A percentile compares a stretch with the other conserved stretches of the same genome.
Evolutionary conservation across 1,140 invertebrate genomes (phyloP).

Genomic region (Coboldia fuscipes): DNA sequence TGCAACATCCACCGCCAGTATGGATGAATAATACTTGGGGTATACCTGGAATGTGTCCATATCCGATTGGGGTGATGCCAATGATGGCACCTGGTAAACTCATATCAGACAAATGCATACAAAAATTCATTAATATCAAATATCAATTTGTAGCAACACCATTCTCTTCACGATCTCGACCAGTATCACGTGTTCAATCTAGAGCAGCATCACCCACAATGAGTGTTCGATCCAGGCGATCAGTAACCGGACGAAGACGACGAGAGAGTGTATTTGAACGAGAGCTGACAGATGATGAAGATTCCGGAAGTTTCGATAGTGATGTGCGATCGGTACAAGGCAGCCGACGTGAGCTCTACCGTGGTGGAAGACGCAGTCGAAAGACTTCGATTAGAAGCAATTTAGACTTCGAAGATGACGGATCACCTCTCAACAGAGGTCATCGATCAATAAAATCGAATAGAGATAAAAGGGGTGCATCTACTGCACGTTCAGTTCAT

Average conservation of each 20-base stretch:
- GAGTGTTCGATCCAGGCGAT: slow-evolving; percentile 41
- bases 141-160: slow-evolving; percentile 10
- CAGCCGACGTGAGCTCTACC: not conserved
- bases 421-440: slow-evolving; percentile 4
- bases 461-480: slow-evolving; percentile 8
- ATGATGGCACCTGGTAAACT: slow-evolving; percentile 15
- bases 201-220: slow-evolving; percentile 42
- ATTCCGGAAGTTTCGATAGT: slow-evolving; percentile 29
- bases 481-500: slow-evolving; percentile 15
- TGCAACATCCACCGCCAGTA: slow-evolving; percentile 22
- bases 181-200: slow-evolving; percentile 26
- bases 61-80: slow-evolving; percentile 11
- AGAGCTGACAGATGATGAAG: slow-evolving; percentile 27
- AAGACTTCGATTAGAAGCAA: not conserved
- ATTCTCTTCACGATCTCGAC: slow-evolving; percentile 19
- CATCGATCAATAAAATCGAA: slow-evolving; percentile 4
- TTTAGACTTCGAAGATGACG: not conserved
- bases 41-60: slow-evolving; percentile 16
- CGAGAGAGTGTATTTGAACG: slow-evolving; percentile 23
- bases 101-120: slow-evolving; percentile 1
- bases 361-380: slow-evolving; percentile 11
- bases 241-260: slow-evolving; percentile 22
- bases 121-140: slow-evolving; percentile 1
- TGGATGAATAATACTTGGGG: slow-evolving; percentile 17
- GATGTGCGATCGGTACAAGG: not conserved